Evolutionary conservation across 2,888 invertebrate genomes (phyloP).

Genomic region (Malthinus seriepunctatus): DNA sequence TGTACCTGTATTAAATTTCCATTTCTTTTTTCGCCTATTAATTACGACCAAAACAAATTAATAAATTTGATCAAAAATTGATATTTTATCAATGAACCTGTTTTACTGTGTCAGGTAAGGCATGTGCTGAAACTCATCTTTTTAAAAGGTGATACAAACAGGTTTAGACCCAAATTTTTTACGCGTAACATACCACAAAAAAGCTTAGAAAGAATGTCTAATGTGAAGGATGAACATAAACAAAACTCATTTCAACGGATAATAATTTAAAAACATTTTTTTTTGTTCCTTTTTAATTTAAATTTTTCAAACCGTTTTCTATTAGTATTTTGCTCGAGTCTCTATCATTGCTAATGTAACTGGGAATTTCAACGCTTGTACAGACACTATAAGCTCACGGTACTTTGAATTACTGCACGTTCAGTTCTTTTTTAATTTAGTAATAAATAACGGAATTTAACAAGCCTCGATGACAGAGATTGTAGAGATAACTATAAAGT

Average conservation of each 20-base stretch:
- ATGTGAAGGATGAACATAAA: too few species aligned
- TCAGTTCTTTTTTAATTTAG: too few species aligned
- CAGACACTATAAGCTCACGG: neutral
- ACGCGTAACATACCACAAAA: constrained; percentile 10
- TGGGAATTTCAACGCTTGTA: constrained; percentile 15
- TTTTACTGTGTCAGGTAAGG: constrained; percentile 17
- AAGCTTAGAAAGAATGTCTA: constrained; percentile 2
- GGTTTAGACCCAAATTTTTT: constrained; percentile 18
- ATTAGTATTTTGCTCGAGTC: neutral
- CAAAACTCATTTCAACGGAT: neutral
- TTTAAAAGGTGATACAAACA: constrained; percentile 14
- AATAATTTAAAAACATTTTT: neutral
- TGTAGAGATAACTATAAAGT: too few species aligned
- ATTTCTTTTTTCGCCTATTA: neutral
- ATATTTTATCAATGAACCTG: constrained; percentile 25
- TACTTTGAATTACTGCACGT: too few species aligned
- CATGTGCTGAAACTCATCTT: constrained; percentile 17
- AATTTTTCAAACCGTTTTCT: neutral
- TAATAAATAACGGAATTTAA: too few species aligned
- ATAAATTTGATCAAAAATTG: constrained; percentile 10
- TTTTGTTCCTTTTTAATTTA: neutral
- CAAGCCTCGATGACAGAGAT: too few species aligned
- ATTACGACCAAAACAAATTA: neutral
- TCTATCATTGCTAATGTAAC: too few species aligned
- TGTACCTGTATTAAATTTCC: neutral